Evolutionary conservation across 2,113 vertebrate species (phyloP).

Genomic region (Falco punctatus): DNA sequence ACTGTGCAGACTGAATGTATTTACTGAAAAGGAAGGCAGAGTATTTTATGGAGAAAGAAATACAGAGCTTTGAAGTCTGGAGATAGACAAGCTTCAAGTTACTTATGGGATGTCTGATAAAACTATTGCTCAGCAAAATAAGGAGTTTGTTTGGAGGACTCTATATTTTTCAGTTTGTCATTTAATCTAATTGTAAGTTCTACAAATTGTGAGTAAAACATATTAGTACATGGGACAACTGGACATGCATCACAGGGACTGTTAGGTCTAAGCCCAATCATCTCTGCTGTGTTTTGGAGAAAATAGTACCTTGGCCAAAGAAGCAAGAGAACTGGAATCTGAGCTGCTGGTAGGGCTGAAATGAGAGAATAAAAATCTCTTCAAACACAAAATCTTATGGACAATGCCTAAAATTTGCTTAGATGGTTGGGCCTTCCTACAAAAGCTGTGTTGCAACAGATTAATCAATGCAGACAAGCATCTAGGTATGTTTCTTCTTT

Average conservation of each 20-base stretch:
- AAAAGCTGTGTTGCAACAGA: background rate
- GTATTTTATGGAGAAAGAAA: background rate
- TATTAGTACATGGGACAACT: background rate
- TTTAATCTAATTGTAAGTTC: background rate
- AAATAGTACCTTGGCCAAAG: background rate
- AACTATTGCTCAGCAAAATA: background rate
- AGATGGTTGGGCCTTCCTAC: background rate
- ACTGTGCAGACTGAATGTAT: background rate
- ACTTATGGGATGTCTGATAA: background rate
- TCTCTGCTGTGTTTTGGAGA: background rate
- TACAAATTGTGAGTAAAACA: background rate
- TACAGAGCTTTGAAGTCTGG: background rate
- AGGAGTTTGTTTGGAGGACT: background rate
- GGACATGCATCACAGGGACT: background rate
- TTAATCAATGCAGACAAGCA: background rate
- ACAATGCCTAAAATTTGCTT: background rate
- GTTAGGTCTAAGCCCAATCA: background rate
- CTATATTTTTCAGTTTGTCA: background rate
- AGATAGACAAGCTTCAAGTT: background rate
- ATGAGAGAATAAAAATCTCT: background rate
- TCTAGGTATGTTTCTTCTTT: background rate
- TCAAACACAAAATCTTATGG: background rate
- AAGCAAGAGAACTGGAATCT: background rate
- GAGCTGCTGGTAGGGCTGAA: background rate
- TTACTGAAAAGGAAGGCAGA: background rate